These are phyloP conservation scores for Ophion ellenae DNA, from an alignment of 2,888 invertebrate species.

Conservation along the genomic window DNA sequence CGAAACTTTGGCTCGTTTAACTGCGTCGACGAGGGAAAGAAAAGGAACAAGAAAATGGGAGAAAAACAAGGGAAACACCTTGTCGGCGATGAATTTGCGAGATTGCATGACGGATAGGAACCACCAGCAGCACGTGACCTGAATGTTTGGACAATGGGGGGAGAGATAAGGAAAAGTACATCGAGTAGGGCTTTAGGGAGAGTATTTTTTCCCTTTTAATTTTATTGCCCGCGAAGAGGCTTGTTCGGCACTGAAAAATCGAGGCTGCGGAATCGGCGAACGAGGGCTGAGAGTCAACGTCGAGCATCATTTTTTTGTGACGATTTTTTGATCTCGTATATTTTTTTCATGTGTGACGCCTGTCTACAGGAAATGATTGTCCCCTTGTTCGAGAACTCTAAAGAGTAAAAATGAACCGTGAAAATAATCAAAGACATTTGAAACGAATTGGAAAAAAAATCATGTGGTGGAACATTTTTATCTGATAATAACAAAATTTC, in stretches of 20 bases:
- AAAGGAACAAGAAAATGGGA: slow-evolving; percentile 13
- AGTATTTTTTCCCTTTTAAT: neutral
- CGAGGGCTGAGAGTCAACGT: no score
- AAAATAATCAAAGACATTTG: neutral
- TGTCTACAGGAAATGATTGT: neutral
- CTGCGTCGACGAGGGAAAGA: slow-evolving; percentile 42
- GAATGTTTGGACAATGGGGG: slow-evolving; percentile 40
- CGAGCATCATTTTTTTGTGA: neutral
- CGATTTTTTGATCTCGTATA: neutral
- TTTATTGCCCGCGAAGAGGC: neutral
- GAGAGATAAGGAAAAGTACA: slow-evolving; percentile 16
- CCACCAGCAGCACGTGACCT: slow-evolving; percentile 55
- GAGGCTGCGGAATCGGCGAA: neutral
- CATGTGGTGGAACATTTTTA: neutral
- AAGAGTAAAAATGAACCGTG: neutral
- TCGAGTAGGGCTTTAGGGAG: neutral
- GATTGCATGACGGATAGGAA: slow-evolving; percentile 56
- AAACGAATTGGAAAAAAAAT: neutral
- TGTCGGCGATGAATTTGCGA: slow-evolving; percentile 23
- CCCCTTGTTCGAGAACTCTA: neutral
- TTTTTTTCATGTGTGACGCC: neutral
- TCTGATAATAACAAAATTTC: neutral
- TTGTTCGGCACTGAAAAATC: neutral
- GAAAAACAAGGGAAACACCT: slow-evolving; percentile 1
- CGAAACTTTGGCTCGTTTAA: slow-evolving; percentile 38